Base-by-base conservation (phyloP, 2,888 invertebrate species). In the Xiphydria camelus region DNA sequence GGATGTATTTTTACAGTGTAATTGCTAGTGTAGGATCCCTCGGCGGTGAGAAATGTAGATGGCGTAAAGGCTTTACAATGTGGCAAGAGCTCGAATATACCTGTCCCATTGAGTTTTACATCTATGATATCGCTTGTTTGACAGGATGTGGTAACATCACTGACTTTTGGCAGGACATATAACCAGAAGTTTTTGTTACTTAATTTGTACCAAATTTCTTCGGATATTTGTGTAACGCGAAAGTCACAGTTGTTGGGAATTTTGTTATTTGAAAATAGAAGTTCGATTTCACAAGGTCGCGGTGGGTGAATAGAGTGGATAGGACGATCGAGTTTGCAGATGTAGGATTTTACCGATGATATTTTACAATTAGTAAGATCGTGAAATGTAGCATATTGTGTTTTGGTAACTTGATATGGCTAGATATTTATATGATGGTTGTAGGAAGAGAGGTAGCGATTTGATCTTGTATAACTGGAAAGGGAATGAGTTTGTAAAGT, bases 261-360 rank as follows among this genome's bases (percentile, higher is more conserved):
- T 20, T 29, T 17, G 4, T 26, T 21, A n/a, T 7, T 7, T n/a
- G 44, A 19, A 7, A 31, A 21, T 20, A 48, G 19, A 4, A 45
- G 19, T 29, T 48, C 43, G 12, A 29, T 36, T 26, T 45, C 37
- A 5, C 48, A 41, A 33, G 23, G 44, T 22, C 41, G 35, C 33
- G 36, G 33, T n/a, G 26, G 26, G 10, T 36, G 21, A 5, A 31
- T 18, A 9, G 45, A 19, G 17, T 36, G 38, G 10, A 48, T 41
- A 15, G 48, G 48, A 12, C 25, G 22, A 6, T 6, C 12, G 6
- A 9, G 7, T 31, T 31, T 31, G 12, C 32, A 31, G 6, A 31
- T 31, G 12, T 31, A 31, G 12, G 12, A n/a, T 9, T 6, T 6
- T 10, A n/a, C 32, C 6, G 32, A 31, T 9, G 32, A 6, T 31